Base-by-base conservation (phyloP, 1,140 invertebrate species). In the Ceratosolen fusciceps region DNA sequence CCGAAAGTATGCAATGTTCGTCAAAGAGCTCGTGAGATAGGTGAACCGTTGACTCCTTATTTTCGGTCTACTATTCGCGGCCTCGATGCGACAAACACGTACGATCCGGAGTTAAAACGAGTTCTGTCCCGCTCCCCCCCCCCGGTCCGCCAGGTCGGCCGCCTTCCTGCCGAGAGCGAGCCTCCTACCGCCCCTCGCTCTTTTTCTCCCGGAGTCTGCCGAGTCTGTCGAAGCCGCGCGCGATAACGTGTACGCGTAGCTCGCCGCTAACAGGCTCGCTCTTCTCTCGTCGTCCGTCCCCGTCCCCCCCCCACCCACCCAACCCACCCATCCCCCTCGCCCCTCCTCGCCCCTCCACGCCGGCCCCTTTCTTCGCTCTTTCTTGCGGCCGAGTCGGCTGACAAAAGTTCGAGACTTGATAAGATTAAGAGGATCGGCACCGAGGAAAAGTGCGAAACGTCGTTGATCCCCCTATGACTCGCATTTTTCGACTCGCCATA, bases 391-490 rank as follows among this genome's bases (percentile, higher is more conserved):
- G 52, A 65, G 60, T 65, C 37, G 52, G n/a, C 79, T 80, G 79
- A 80, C 79, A 80, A 80, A 80, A 80, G 79, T 80, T 75, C 65
- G 79, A 71, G 71, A 12, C 43, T 67, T 73, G 85, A 86, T 86
- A 85, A 86, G 85, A 86, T 86, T 86, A 86, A 85, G 81, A 82
- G 81, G 80, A 78, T 70, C 74, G 60, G 39, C 52, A 68, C 31
- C 49, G 78, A 78, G 75, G 81, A 81, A 78, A 83, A 82, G 83
- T 83, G 80, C 80, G 67, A 70, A 70, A 70, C 67, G 67, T 70
- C 67, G 67, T 70, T 70, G 67, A 70, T 70, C 67, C 62, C 60
- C 77, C 73, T 81, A 43, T 52, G 77, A 74, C 26, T 73, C 54
- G 80, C 72, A 68, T 67, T 76, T 78, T 79, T 76, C 72, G 56